phyloP scores from a whole-genome alignment of 92 coral and sea anemone species.

The Chrysogorgia sp. region DNA sequence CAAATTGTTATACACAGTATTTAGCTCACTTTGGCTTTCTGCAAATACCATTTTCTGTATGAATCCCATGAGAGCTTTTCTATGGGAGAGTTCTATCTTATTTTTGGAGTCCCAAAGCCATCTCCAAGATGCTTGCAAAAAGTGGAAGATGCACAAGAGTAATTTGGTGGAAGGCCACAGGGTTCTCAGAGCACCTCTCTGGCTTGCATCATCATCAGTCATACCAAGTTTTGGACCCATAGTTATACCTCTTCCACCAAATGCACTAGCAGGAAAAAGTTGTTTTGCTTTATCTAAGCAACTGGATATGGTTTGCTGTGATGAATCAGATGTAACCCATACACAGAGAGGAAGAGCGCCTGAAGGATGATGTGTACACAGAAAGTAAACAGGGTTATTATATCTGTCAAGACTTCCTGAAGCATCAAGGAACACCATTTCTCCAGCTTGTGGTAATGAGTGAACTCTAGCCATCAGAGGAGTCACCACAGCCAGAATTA shows the following conservation, averaged over 20 bases:
- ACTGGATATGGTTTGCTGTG: constrained; percentile 14
- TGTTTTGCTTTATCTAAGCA: constrained; percentile 24
- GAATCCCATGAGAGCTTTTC: constrained; percentile 48
- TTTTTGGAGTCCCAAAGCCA: constrained; percentile 64
- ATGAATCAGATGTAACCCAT: constrained; percentile 58
- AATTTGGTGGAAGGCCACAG: constrained; percentile 51
- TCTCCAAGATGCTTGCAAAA: constrained; percentile 64
- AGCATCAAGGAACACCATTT: constrained; percentile 64
- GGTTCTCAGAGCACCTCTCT: constrained; percentile 37
- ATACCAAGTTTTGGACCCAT: constrained; percentile 50
- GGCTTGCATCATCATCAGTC: constrained; percentile 58
- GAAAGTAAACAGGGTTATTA: constrained; percentile 63
- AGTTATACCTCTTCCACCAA: constrained; percentile 52
- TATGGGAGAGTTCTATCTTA: constrained; percentile 46
- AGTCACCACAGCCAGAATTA: constrained; percentile 58
- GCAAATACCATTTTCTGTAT: constrained; percentile 63
- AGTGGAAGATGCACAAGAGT: constrained; percentile 60
- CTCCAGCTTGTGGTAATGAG: constrained; percentile 50
- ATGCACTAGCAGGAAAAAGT: constrained; percentile 60
- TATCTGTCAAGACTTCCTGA: constrained; percentile 60
- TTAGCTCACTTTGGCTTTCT: constrained; percentile 33
- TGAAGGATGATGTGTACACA: constrained; percentile 57
- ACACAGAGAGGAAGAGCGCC: constrained; percentile 60
- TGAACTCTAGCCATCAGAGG: constrained; percentile 70
- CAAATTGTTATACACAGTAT: neutral